These are phyloP conservation scores for Gallinago media DNA, from an alignment of 2,113 vertebrate genomes.

Conservation along the genomic window DNA sequence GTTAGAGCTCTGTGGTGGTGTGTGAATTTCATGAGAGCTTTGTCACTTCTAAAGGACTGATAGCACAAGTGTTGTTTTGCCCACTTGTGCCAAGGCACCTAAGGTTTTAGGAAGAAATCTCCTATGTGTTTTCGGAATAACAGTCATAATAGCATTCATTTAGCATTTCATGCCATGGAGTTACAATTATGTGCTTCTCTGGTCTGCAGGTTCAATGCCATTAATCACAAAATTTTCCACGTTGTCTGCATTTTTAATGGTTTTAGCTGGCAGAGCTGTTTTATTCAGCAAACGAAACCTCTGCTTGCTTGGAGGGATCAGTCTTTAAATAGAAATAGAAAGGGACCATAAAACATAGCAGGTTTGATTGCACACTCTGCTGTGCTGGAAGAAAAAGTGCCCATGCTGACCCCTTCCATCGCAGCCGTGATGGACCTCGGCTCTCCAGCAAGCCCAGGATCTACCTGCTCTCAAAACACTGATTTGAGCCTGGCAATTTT, in stretches of 20 bases:
- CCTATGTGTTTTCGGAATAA: background rate
- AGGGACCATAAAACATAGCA: background rate
- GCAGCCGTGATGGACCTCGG: background rate
- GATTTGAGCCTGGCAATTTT: background rate
- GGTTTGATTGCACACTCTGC: background rate
- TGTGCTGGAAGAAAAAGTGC: background rate
- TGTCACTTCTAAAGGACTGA: background rate
- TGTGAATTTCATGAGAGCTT: background rate
- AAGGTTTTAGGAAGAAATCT: background rate
- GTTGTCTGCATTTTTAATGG: background rate
- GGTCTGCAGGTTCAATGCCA: background rate
- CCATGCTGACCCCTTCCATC: background rate
- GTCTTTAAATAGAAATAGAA: background rate
- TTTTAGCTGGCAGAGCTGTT: background rate
- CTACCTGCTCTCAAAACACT: background rate
- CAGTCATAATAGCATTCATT: background rate
- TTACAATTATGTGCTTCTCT: background rate
- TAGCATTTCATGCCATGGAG: background rate
- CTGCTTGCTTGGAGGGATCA: background rate
- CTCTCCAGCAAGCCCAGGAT: background rate
- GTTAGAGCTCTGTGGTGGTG: background rate
- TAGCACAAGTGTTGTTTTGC: background rate
- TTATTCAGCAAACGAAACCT: background rate
- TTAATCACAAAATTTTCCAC: background rate
- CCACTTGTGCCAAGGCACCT: background rate